Percentiles rank a stretch among this genome's conserved stretches.
Evolutionary conservation across 2,113 vertebrate species (phyloP).

Genomic region (Cyprinus carpio): DNA sequence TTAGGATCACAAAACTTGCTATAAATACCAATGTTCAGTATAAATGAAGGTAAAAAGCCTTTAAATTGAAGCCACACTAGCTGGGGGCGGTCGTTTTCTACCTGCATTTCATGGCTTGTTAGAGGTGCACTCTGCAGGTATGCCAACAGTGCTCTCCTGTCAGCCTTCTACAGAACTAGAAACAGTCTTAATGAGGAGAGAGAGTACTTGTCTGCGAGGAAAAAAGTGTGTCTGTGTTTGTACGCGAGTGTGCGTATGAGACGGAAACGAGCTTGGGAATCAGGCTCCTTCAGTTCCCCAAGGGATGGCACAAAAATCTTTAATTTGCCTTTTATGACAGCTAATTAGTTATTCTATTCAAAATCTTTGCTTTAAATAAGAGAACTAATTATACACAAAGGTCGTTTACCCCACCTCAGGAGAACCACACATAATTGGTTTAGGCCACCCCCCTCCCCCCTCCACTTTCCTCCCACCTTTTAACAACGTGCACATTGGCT

Average conservation of each 20-base stretch:
- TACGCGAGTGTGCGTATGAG: slow-evolving; percentile 45
- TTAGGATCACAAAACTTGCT: slow-evolving; percentile 81
- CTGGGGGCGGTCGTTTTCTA: slow-evolving; percentile 75
- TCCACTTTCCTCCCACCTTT: slow-evolving; percentile 60
- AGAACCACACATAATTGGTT: slow-evolving; percentile 85
- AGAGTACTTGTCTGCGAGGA: slow-evolving; percentile 57
- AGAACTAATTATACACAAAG: slow-evolving; percentile 93
- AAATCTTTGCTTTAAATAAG: slow-evolving; percentile 94
- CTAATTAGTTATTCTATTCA: slow-evolving; percentile 93
- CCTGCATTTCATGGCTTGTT: slow-evolving; percentile 86
- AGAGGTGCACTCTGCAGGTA: slow-evolving; percentile 81
- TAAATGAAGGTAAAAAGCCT: slow-evolving; percentile 80
- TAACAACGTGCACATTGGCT: slow-evolving; percentile 78
- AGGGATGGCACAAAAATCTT: slow-evolving; percentile 83
- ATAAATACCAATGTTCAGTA: slow-evolving; percentile 81
- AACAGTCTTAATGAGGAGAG: slow-evolving; percentile 86
- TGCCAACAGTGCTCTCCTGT: slow-evolving; percentile 77
- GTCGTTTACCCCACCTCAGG: slow-evolving; percentile 80
- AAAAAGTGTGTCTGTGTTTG: slow-evolving; percentile 43
- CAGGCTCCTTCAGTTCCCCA: slow-evolving; percentile 74
- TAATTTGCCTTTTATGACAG: slow-evolving; percentile 92
- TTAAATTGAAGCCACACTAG: slow-evolving; percentile 72
- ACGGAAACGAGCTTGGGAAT: slow-evolving; percentile 64
- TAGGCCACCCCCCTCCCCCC: slow-evolving; percentile 71
- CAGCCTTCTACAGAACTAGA: slow-evolving; percentile 80